Evolutionary conservation across 1,140 invertebrate genomes (phyloP).

Genomic region (Trichonephila inaurata): DNA sequence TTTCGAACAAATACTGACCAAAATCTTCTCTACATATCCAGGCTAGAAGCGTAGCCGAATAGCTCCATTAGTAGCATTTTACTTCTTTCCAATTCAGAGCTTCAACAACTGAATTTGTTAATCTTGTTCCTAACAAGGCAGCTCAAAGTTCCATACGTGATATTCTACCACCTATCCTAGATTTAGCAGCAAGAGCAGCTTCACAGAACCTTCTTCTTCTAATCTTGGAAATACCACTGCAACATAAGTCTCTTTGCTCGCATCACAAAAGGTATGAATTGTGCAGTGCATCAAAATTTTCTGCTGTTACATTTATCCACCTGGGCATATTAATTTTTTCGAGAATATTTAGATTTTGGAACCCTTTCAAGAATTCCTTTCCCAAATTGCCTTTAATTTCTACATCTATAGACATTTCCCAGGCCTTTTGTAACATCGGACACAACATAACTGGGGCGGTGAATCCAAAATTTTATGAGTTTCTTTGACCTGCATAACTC

Average conservation of each 20-base stretch:
- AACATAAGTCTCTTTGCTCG: not conserved
- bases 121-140: not conserved
- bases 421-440: constrained; percentile 29
- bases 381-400: not conserved
- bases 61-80: not conserved
- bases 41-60: not conserved
- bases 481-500: constrained; percentile 31
- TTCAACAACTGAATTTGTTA: not conserved
- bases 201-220: not conserved
- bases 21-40: not conserved
- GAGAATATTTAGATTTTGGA: too few relatives aligned
- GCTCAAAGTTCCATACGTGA: not conserved
- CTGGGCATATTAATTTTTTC: too few relatives aligned
- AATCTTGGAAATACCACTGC: not conserved
- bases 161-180: not conserved
- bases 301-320: not conserved
- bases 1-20: not conserved
- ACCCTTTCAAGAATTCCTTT: constrained; percentile 58
- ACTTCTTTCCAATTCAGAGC: not conserved
- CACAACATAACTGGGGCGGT: constrained; percentile 8
- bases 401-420: not conserved
- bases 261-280: not conserved
- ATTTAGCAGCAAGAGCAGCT: not conserved
- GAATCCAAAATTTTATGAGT: constrained; percentile 6
- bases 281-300: not conserved